Evolutionary conservation across 2,113 vertebrate species (phyloP).

Genomic region (Polypterus bichir): DNA sequence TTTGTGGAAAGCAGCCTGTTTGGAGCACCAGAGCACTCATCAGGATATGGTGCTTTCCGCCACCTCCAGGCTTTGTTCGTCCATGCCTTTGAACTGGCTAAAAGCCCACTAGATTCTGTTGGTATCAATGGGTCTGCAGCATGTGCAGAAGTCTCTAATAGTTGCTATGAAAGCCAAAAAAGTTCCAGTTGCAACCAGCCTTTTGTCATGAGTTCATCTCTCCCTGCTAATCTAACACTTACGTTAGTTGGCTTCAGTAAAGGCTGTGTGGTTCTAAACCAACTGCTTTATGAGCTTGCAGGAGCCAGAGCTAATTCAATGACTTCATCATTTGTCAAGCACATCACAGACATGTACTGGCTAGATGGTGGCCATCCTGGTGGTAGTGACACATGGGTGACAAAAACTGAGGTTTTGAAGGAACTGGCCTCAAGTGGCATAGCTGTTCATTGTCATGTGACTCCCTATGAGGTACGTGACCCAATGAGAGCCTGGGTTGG

Average conservation of each 20-base stretch:
- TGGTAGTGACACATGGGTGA: conserved; percentile 89
- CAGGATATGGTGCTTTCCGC: conserved; percentile 61
- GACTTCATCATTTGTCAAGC: conserved; percentile 53
- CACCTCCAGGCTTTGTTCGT: conserved; percentile 76
- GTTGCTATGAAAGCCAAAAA: conserved; percentile 39
- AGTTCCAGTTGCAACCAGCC: conserved; percentile 32
- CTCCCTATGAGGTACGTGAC: conserved; percentile 86
- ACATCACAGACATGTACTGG: conserved; percentile 80
- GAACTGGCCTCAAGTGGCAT: conserved; percentile 68
- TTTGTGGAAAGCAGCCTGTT: conserved; percentile 92
- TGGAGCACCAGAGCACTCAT: conserved; percentile 77
- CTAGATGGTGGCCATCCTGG: conserved; percentile 91
- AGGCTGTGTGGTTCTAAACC: conserved; percentile 95
- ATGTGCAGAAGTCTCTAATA: conserved; percentile 38
- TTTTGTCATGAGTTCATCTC: conserved; percentile 12
- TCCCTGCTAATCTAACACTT: conserved; percentile 42
- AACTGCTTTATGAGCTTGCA: conserved; percentile 76
- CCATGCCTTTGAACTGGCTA: conserved; percentile 68
- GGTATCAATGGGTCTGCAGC: conserved; percentile 37
- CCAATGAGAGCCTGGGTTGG: conserved; percentile 92
- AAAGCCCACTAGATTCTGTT: conserved; percentile 37
- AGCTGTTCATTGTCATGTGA: conserved; percentile 76
- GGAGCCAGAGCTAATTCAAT: conserved; percentile 66
- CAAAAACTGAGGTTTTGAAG: conserved; percentile 58
- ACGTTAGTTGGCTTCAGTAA: conserved; percentile 91